Base-by-base conservation (phyloP, 2,888 invertebrate species). In the Troides oblongomaculatus region DNA sequence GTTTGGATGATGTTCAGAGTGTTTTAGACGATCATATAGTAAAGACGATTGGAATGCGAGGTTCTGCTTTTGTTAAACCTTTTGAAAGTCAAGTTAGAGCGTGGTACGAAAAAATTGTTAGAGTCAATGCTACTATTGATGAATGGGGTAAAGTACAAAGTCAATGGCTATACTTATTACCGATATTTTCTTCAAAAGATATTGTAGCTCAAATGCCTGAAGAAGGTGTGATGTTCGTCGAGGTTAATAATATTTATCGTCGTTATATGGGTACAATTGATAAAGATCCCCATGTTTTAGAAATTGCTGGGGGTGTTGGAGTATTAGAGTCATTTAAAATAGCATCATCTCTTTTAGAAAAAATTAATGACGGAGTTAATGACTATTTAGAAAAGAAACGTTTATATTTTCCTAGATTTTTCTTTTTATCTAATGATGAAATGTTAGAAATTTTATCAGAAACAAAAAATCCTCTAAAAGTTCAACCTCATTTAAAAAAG, bases 391-490 rank as follows among this genome's bases (percentile, higher is more conserved):
- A 97, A 88, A 96, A 95, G 87, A 97, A 97, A 84, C 89, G 97
- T 74, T 88, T 97, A 14, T 97, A 93, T 84, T 97, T 97, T 82
- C 95, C 97, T 58, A 94, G 97, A 83, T 97, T 98, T 83, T 98
- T 97, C 93, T 98, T 98, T 82, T 91, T 98, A 71, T 97, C 97
- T 8, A 97, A 98, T 83, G 97, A 97, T 79, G 97, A 98, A 87
- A 95, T 98, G 94, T 90, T 98, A 76, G 97, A 97, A 87, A 97
- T 98, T 77, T 92, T 98, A 72, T 97, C 97, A 0, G 97, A 97
- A 93, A 97, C 97, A 2, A 97, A 97, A 88, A 96, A 97, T 82
- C 97, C 97, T 0, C 86, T 95, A 10, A 93, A 96, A 77, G 97
- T 97, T 2, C 97, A 97, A 84, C 97, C 97, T 1, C 97, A 97